phyloP scores from a whole-genome alignment of 2,888 invertebrate genomes.

The Galerucella nymphaeae region DNA sequence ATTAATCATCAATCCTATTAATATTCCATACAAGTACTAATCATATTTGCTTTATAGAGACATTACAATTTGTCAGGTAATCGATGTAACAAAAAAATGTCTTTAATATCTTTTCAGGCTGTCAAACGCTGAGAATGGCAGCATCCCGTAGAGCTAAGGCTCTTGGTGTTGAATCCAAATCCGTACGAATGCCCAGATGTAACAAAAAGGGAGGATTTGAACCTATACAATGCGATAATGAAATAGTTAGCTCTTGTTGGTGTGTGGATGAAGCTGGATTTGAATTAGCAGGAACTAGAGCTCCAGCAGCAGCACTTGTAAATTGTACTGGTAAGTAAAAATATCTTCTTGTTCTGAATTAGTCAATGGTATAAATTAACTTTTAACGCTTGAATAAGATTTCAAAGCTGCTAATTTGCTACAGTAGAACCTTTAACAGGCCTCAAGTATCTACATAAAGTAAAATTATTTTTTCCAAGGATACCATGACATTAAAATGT shows the following conservation, averaged over 20 bases:
- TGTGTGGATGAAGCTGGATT: slow-evolving; percentile 84
- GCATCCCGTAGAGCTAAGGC: slow-evolving; percentile 73
- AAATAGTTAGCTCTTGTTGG: slow-evolving; percentile 81
- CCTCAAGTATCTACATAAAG: too few relatives aligned
- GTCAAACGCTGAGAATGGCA: slow-evolving; percentile 74
- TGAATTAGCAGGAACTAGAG: slow-evolving; percentile 81
- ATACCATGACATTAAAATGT: too few relatives aligned
- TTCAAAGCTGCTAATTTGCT: too few relatives aligned
- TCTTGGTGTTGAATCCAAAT: slow-evolving; percentile 65
- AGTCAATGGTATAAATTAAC: too few relatives aligned
- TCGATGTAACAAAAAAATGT: neutral
- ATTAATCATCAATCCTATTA: slow-evolving; percentile 6
- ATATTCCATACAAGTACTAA: slow-evolving; percentile 1
- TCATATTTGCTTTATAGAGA: neutral
- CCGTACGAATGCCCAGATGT: slow-evolving; percentile 77
- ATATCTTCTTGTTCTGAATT: neutral
- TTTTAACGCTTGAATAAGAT: too few relatives aligned
- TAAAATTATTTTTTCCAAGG: too few relatives aligned
- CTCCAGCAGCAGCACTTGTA: slow-evolving; percentile 72
- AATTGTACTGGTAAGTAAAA: slow-evolving; percentile 73
- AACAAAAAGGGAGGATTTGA: slow-evolving; percentile 79
- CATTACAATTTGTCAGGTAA: too few relatives aligned
- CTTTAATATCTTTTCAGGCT: slow-evolving; percentile 65
- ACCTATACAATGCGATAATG: slow-evolving; percentile 80
- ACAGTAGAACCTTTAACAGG: too few relatives aligned